Conservation (phyloP, 2,113 vertebrate species). For the Tauraco erythrolophus region DNA sequence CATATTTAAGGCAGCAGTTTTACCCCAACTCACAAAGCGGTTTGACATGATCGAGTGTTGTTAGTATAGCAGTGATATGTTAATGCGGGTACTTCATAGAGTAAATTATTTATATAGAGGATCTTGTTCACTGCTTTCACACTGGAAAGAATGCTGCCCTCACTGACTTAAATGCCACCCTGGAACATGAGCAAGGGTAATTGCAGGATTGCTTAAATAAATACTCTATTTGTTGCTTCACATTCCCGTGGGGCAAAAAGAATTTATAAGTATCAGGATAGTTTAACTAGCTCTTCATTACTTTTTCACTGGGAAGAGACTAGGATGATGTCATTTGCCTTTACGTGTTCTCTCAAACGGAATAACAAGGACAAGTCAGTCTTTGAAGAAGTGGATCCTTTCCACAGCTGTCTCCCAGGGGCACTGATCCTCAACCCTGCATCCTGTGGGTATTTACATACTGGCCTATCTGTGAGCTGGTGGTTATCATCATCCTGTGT, state of each 20-base stretch:
- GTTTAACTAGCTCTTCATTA: neutral
- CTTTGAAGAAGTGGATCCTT: neutral
- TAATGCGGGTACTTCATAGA: conserved; percentile 23
- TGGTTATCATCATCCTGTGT: neutral
- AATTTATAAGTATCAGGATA: neutral
- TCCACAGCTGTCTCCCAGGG: neutral
- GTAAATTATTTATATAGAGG: conserved; percentile 49
- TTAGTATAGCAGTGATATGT: conserved; percentile 14
- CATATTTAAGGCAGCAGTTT: conserved; percentile 16
- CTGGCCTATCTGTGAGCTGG: neutral
- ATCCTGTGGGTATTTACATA: neutral
- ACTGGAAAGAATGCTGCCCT: conserved; percentile 25
- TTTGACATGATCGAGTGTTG: neutral
- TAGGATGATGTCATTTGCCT: neutral
- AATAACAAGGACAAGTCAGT: neutral
- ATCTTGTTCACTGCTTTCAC: conserved; percentile 28
- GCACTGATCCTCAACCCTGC: neutral
- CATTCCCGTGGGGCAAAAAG: neutral
- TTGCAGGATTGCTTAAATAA: conserved; percentile 34
- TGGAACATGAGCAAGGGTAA: neutral
- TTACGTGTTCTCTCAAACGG: neutral
- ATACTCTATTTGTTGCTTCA: conserved; percentile 7
- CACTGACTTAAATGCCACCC: conserved; percentile 33
- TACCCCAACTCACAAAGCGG: neutral
- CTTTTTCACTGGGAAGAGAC: neutral